Percentiles rank a stretch among this genome's conserved stretches.
These are phyloP conservation scores for Caenorhabditis elegans DNA, from an alignment of 1,140 invertebrate species.

Conservation along the genomic window WBcel235 BX284605.5:8665501-8666000, in stretches of 20 bases:
- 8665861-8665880: too few species aligned
- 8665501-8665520: background rate
- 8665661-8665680: background rate
- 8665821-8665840: too few species aligned
- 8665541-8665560: background rate
- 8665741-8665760: background rate
- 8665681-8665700: background rate
- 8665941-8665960: too few species aligned
- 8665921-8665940: too few species aligned
- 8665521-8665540: background rate
- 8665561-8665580: background rate
- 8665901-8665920: too few species aligned
- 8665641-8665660: background rate
- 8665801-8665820: too few species aligned
- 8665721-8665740: background rate
- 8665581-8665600: background rate
- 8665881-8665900: too few species aligned
- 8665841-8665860: too few species aligned
- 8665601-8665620: slow-evolving; percentile 6
- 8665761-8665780: too few species aligned
- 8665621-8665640: slow-evolving; percentile 16
- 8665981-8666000: too few species aligned
- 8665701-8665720: background rate
- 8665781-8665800: too few species aligned
- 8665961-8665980: too few species aligned